Evolutionary conservation across 2,113 vertebrate genomes (phyloP), one percentile per base, ranked within the genome.

Genomic region (Microtus richardsoni): DNA sequence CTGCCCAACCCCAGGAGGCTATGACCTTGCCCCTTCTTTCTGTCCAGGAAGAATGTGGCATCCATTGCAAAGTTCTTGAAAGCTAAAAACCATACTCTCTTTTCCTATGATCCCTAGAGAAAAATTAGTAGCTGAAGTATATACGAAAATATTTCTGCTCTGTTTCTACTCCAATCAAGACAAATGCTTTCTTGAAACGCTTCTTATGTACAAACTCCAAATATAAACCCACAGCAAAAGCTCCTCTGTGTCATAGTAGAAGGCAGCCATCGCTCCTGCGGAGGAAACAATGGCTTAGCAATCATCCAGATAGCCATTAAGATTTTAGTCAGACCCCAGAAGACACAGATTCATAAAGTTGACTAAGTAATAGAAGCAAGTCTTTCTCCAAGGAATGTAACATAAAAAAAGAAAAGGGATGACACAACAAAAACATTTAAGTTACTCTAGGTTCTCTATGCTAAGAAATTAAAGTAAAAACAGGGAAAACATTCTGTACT

Each of bases 121-220:
- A 58, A 89, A 80, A 91, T 83, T 93, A 82, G 87, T 83, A 96
- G 66, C 75, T 94, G 79, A 91, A 91, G 80, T 95, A 14, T 58
- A 47, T 77, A 49, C 44, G 70, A 86, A 91, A 73, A 26, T 66
- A 83, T 93, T 85, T 94, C 71, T 96, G 41, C 26, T 93, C 24
- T 74, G 13, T 86, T 82, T 41, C 73, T 47, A 68, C 66, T 94
- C 87, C 68, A 71, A 73, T 70, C 84, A 91, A 89, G 52, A 82
- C 36, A 91, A 73, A 91, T 78, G 33, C 17, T 88, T 88, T 92
- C 75, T 87, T 93, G 78, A 82, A 71, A 60, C 62, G 70, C 73
- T 41, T 89, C 36, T 78, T 41, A 83, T 74, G 62, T 89, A 33
- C 33, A 94, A 82, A 75, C 54, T 79, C 5, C n/a, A 93, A 83